These are phyloP conservation scores for Theocolax elegans DNA, from an alignment of 1,140 invertebrate genomes.

Conservation along the genomic window DNA sequence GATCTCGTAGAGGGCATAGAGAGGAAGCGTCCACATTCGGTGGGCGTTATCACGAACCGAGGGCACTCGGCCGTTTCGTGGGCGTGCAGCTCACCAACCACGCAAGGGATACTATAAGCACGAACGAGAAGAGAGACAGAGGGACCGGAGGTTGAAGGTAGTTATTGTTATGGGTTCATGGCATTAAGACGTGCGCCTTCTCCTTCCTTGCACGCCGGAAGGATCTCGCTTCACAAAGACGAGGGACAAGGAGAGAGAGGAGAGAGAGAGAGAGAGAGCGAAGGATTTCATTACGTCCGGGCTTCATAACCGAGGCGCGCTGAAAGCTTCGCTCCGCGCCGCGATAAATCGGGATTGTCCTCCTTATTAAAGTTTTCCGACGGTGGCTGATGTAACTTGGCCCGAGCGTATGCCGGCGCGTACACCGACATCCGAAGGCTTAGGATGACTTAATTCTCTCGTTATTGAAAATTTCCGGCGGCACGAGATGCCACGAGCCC, in stretches of 20 bases:
- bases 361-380: conserved; percentile 54
- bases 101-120: too few species aligned
- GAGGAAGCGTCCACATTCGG: background rate
- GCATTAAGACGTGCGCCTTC: conserved; percentile 63
- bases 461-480: conserved; percentile 36
- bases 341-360: conserved; percentile 60
- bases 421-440: too few species aligned
- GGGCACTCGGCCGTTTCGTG: conserved; percentile 44
- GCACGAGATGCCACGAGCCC: too few species aligned
- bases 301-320: conserved; percentile 56
- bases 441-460: conserved; percentile 26
- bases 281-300: conserved; percentile 60
- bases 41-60: background rate
- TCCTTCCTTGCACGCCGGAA: conserved; percentile 46
- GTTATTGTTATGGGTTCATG: conserved; percentile 66
- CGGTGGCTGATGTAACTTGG: background rate
- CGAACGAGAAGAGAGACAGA: conserved; percentile 24
- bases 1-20: background rate
- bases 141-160: conserved; percentile 48
- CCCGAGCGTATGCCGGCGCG: background rate
- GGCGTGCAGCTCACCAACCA: conserved; percentile 30
- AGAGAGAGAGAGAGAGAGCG: conserved; percentile 43
- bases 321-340: conserved; percentile 30
- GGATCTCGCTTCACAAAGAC: too few species aligned
- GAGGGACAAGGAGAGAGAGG: background rate